These are phyloP conservation scores for Alca torda DNA, from an alignment of 2,797 vertebrate species.

Conservation along the genomic window DNA sequence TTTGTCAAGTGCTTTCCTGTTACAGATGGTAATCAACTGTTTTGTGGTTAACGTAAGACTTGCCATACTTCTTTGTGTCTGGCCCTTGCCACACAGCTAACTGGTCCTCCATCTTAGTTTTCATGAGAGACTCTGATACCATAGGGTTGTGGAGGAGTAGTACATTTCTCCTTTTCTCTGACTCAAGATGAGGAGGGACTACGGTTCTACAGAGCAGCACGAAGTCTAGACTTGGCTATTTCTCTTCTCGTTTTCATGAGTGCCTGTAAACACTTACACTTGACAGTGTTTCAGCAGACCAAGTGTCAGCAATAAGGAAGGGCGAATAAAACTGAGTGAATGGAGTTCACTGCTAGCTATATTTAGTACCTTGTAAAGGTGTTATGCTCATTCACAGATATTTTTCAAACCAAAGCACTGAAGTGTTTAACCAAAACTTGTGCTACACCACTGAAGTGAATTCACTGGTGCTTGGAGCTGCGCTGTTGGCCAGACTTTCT, in stretches of 20 bases:
- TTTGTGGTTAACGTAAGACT: not conserved
- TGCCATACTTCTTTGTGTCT: not conserved
- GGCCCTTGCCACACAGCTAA: not conserved
- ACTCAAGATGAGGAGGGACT: not conserved
- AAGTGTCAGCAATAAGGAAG: not conserved
- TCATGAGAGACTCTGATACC: not conserved
- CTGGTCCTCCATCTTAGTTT: not conserved
- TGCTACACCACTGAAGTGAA: not conserved
- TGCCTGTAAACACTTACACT: not conserved
- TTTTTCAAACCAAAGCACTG: not conserved
- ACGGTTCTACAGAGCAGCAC: not conserved
- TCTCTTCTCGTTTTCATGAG: not conserved
- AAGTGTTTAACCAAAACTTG: slow-evolving; percentile 8
- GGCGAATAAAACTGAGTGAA: not conserved
- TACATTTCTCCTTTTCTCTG: not conserved
- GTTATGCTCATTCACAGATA: not conserved
- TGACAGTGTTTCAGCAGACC: not conserved
- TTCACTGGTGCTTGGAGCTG: not conserved
- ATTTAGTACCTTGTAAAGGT: not conserved
- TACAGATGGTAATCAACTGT: slow-evolving; percentile 21
- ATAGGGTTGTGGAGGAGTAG: not conserved
- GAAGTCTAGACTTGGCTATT: not conserved
- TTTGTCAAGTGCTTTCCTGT: slow-evolving; percentile 49
- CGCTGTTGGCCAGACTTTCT: not conserved
- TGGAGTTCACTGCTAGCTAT: not conserved